Evolutionary conservation across 2,113 vertebrate genomes (phyloP).

Genomic region (Strix uralensis): DNA sequence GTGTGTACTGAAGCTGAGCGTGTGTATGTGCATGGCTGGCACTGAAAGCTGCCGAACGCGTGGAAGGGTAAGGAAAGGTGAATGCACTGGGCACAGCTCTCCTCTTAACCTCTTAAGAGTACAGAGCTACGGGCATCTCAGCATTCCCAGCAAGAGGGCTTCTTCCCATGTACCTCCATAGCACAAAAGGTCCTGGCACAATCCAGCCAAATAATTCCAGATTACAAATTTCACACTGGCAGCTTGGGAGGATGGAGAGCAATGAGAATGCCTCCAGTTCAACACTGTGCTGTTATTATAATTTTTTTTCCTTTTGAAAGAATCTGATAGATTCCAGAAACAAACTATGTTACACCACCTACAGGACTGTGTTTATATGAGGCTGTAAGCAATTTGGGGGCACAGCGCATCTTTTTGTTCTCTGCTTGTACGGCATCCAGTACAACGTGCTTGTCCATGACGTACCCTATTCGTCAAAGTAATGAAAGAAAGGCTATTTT

Average conservation of each 20-base stretch:
- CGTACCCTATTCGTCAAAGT: background rate
- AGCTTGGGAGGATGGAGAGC: background rate
- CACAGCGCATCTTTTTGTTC: background rate
- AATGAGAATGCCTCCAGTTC: accelerated
- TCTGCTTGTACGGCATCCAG: background rate
- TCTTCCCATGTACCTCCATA: background rate
- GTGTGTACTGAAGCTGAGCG: background rate
- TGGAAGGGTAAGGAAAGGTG: background rate
- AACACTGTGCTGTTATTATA: background rate
- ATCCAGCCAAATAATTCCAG: background rate
- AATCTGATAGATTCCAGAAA: background rate
- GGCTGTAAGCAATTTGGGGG: background rate
- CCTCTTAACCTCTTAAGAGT: background rate
- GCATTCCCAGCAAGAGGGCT: background rate
- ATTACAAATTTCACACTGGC: background rate
- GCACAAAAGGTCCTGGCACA: background rate
- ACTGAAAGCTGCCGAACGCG: background rate
- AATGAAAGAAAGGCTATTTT: slow-evolving; percentile 13
- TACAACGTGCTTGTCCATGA: background rate
- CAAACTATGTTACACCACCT: background rate
- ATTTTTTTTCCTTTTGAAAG: background rate
- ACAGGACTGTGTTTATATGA: background rate
- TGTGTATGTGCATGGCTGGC: background rate
- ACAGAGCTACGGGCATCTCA: background rate
- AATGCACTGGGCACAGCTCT: background rate